Evolutionary conservation across 2,113 vertebrate genomes (phyloP).

Genomic region (Sorex araneus): DNA sequence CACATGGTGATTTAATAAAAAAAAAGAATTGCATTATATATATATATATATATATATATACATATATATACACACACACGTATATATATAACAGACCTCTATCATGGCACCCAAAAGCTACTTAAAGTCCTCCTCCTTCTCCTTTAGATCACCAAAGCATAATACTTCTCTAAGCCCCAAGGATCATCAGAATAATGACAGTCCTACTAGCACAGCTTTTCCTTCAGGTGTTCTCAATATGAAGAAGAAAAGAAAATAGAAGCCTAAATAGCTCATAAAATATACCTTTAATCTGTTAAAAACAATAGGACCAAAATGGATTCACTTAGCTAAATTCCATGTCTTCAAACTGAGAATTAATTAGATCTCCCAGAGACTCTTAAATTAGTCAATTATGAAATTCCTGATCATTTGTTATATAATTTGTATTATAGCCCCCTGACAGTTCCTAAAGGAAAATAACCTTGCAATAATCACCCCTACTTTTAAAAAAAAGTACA

Average conservation of each 20-base stretch:
- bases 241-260: too few species aligned
- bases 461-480: neutral
- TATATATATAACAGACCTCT: neutral
- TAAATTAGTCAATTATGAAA: neutral
- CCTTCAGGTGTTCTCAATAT: neutral
- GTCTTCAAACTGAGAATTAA: neutral
- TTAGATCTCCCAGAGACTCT: neutral
- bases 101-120: neutral
- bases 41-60: too few species aligned
- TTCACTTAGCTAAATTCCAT: neutral
- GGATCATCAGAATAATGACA: neutral
- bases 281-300: too few species aligned
- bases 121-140: neutral
- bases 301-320: too few species aligned
- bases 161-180: neutral
- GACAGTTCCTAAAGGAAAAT: neutral
- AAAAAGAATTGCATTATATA: too few species aligned
- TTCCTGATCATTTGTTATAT: neutral
- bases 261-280: too few species aligned
- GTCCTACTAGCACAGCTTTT: fast-evolving
- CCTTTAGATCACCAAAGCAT: neutral
- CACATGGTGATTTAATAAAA: too few species aligned
- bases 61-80: too few species aligned
- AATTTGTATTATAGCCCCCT: neutral
- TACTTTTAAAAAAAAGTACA: too few species aligned